Evolutionary conservation across 2,797 vertebrate species (phyloP).

Genomic region (Bovichtus diacanthus): DNA sequence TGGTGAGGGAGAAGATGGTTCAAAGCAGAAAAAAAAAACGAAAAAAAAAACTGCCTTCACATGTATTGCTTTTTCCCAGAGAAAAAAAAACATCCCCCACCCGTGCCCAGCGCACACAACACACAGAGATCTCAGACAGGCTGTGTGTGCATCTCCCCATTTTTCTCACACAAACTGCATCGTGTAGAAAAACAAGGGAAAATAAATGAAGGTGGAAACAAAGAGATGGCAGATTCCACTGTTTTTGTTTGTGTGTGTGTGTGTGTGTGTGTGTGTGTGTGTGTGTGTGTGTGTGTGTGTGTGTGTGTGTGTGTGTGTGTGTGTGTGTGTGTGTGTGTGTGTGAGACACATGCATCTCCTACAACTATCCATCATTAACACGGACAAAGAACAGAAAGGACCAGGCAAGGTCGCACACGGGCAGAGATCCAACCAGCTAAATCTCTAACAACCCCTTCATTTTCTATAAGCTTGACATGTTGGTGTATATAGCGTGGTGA

Average conservation of each 20-base stretch:
- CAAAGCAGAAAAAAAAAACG: slow-evolving; percentile 54
- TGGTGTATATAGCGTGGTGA: slow-evolving; percentile 13
- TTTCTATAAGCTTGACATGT: slow-evolving; percentile 24
- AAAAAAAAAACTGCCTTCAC: slow-evolving; percentile 59
- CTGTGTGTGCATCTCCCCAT: slow-evolving; percentile 53
- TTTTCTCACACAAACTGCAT: slow-evolving; percentile 76
- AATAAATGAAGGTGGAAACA: slow-evolving; percentile 80
- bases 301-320: slow-evolving; percentile 40
- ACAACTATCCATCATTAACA: slow-evolving; percentile 76
- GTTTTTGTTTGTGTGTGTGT: slow-evolving; percentile 1
- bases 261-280: slow-evolving; percentile 37
- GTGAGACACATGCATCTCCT: slow-evolving; percentile 52
- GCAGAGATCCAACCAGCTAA: slow-evolving; percentile 39
- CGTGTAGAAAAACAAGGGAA: slow-evolving; percentile 68
- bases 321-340: slow-evolving; percentile 41
- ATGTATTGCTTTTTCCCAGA: slow-evolving; percentile 45
- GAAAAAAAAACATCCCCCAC: slow-evolving; percentile 64
- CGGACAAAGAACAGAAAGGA: slow-evolving; percentile 68
- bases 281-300: slow-evolving; percentile 44
- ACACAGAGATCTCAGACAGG: slow-evolving; percentile 35
- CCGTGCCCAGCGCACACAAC: slow-evolving; percentile 32
- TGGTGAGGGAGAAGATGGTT: slow-evolving; percentile 39
- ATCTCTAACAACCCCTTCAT: slow-evolving; percentile 22
- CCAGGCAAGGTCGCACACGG: slow-evolving; percentile 31
- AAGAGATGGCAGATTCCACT: slow-evolving; percentile 74